phyloP scores from a whole-genome alignment of 2,113 vertebrate genomes.

The Hyperoodon ampullatus region DNA sequence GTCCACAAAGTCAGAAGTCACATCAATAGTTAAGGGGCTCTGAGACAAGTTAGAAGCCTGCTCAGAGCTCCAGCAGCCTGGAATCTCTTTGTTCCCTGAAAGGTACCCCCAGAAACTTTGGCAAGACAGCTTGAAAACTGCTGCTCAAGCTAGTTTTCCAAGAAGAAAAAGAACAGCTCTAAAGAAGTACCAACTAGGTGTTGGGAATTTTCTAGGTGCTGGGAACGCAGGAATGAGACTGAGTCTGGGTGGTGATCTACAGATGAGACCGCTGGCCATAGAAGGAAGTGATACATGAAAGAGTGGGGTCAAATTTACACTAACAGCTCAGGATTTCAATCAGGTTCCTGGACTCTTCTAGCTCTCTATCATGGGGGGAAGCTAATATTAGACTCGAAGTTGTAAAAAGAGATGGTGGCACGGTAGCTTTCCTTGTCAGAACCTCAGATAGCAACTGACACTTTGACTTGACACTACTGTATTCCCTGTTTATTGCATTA shows the following conservation, averaged over 20 bases:
- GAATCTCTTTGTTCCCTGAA: background rate
- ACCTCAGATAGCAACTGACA: background rate
- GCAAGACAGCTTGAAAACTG: background rate
- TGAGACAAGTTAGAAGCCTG: background rate
- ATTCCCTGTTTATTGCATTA: background rate
- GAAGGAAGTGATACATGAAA: background rate
- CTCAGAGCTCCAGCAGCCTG: background rate
- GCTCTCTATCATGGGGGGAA: background rate
- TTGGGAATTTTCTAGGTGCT: background rate
- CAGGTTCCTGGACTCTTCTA: background rate
- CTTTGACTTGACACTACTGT: background rate
- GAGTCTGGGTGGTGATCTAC: background rate
- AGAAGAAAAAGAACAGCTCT: background rate
- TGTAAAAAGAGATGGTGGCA: background rate
- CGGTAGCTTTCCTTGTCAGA: background rate
- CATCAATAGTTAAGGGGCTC: background rate
- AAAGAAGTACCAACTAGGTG: background rate
- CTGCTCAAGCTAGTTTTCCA: background rate
- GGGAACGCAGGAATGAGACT: background rate
- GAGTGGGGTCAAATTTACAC: background rate
- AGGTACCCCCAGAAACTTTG: background rate
- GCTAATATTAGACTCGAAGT: background rate
- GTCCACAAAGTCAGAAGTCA: background rate
- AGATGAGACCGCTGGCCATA: background rate
- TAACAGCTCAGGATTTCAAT: background rate